Conservation (phyloP, 2,113 vertebrate genomes). For the Corythornis cristatus region DNA sequence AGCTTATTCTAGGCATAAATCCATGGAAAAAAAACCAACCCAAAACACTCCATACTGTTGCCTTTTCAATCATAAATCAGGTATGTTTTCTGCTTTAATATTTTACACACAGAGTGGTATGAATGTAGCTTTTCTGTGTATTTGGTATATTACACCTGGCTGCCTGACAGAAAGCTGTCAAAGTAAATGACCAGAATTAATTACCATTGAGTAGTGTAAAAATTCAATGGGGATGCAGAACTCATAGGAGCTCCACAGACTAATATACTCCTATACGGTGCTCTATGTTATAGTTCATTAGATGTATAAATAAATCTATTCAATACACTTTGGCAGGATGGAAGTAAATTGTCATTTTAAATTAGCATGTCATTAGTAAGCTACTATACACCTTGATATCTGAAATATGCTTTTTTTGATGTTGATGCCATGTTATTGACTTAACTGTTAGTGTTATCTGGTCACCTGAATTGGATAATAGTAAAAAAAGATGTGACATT, state of each 20-base stretch:
- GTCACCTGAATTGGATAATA: constrained; percentile 5
- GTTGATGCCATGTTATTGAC: neutral
- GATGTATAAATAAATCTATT: constrained; percentile 40
- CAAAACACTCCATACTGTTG: neutral
- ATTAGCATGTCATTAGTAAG: constrained; percentile 25
- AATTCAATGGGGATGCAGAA: neutral
- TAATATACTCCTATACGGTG: neutral
- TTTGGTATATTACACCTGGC: neutral
- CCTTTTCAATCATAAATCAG: neutral
- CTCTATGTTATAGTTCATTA: neutral
- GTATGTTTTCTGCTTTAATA: neutral
- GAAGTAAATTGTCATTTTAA: constrained; percentile 53
- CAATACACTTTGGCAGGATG: neutral
- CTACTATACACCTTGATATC: neutral
- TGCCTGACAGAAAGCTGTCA: constrained; percentile 13
- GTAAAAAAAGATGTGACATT: neutral
- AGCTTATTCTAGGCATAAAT: neutral
- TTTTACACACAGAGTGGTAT: neutral
- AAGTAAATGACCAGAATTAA: constrained; percentile 33
- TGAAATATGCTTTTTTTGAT: neutral
- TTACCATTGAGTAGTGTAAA: neutral
- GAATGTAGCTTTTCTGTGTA: neutral
- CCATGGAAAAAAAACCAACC: neutral
- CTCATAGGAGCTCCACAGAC: neutral
- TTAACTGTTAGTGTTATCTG: neutral